A percentile compares a stretch with the other conserved stretches of the same genome.
phyloP scores from a whole-genome alignment of 2,113 vertebrate species.

The Rutilus rutilus region DNA sequence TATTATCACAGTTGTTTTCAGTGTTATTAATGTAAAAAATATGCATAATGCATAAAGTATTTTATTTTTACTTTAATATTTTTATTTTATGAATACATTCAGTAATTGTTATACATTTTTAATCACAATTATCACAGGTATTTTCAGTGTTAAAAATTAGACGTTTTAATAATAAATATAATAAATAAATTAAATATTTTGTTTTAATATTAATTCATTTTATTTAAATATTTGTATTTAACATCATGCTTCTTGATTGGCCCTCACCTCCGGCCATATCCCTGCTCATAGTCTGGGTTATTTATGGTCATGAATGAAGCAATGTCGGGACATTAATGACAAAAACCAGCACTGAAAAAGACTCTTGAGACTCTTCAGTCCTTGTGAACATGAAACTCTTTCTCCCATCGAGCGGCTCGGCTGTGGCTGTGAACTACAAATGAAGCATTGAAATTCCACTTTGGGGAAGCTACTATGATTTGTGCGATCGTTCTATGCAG shows the following conservation, averaged over 20 bases:
- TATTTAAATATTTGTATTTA: background rate
- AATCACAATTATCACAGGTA: background rate
- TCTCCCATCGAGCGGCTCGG: background rate
- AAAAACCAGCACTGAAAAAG: background rate
- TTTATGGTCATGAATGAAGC: background rate
- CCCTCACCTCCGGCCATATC: background rate
- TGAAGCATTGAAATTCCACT: constrained; percentile 9
- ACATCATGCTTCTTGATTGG: background rate
- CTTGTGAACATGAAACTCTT: background rate
- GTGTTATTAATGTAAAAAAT: background rate
- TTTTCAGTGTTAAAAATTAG: background rate
- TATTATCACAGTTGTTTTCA: background rate
- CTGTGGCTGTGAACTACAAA: background rate
- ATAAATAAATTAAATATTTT: background rate
- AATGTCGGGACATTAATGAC: background rate
- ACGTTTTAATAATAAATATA: background rate
- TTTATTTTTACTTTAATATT: too few species aligned
- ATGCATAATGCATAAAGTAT: background rate
- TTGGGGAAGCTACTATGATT: constrained; percentile 23
- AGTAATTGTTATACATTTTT: background rate
- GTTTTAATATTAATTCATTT: background rate
- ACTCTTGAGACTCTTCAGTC: constrained; percentile 9
- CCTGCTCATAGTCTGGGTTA: background rate
- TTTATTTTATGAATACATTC: background rate
- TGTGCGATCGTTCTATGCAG: constrained; percentile 32